Evolutionary conservation across 92 coral and sea anemone genomes (phyloP).

Genomic region (Montipora capitata): DNA sequence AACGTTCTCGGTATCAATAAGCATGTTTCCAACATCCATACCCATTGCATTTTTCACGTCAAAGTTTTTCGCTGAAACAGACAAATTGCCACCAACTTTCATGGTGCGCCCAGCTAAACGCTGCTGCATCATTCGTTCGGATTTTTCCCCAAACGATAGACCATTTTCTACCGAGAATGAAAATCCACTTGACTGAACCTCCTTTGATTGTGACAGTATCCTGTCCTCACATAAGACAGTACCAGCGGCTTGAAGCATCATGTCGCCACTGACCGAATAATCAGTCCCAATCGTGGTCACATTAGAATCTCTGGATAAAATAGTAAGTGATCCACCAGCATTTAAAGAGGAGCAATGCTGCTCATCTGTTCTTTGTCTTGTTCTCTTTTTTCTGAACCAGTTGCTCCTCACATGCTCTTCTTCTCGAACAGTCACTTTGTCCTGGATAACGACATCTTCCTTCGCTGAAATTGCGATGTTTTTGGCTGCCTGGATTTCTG

Average conservation of each 20-base stretch:
- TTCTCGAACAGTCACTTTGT: slow-evolving; percentile 66
- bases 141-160: slow-evolving; percentile 40
- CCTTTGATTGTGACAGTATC: slow-evolving; percentile 53
- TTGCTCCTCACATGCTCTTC: slow-evolving; percentile 59
- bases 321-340: slow-evolving; percentile 60
- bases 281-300: slow-evolving; percentile 64
- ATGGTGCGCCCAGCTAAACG: slow-evolving; percentile 59
- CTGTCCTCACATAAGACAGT: slow-evolving; percentile 66
- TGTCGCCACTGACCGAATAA: slow-evolving; percentile 47
- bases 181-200: slow-evolving; percentile 63
- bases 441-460: slow-evolving; percentile 65
- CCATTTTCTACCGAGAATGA: slow-evolving; percentile 68
- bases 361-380: slow-evolving; percentile 48
- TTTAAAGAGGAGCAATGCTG: slow-evolving; percentile 62
- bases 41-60: slow-evolving; percentile 76
- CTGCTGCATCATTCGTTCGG: slow-evolving; percentile 43
- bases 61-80: slow-evolving; percentile 56
- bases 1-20: slow-evolving; percentile 57
- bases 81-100: slow-evolving; percentile 57
- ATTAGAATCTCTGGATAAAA: slow-evolving; percentile 47
- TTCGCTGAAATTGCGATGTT: slow-evolving; percentile 60
- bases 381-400: slow-evolving; percentile 60
- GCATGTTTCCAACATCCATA: slow-evolving; percentile 62
- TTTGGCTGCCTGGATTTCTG: slow-evolving; percentile 66
- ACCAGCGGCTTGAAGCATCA: slow-evolving; percentile 60